Conservation (phyloP, 2,113 vertebrate species). For the Mustela lutreola region DNA sequence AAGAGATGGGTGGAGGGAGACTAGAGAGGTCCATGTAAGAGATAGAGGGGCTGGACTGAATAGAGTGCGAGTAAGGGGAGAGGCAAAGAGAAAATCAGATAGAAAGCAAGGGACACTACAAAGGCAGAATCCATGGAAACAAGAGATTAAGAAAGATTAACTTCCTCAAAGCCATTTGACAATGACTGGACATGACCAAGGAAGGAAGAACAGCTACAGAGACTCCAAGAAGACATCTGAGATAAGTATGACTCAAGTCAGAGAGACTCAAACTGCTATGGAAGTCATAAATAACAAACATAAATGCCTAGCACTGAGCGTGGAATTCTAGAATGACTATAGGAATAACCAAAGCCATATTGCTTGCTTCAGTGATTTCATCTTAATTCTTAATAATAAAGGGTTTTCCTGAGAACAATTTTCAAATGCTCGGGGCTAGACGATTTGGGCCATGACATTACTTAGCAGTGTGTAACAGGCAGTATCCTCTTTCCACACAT, state of each 20-base stretch:
- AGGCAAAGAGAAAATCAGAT: background rate
- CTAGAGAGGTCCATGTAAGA: background rate
- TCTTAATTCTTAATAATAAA: background rate
- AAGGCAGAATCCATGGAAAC: background rate
- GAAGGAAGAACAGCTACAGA: background rate
- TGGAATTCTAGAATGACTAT: background rate
- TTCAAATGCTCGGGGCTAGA: background rate
- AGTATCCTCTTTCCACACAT: background rate
- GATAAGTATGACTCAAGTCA: background rate
- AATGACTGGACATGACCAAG: background rate
- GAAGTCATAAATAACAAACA: background rate
- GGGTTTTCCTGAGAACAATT: background rate
- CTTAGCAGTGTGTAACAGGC: accelerated
- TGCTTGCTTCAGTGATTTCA: background rate
- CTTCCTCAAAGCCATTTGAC: background rate
- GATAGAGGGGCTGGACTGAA: no score
- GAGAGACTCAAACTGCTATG: background rate
- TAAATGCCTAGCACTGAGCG: background rate
- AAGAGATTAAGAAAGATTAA: background rate
- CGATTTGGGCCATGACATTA: background rate
- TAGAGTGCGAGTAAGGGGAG: background rate
- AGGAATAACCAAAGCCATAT: background rate
- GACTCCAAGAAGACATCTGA: background rate
- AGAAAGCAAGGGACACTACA: background rate
- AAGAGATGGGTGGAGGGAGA: background rate